These are phyloP conservation scores for Arnoldichthys spilopterus DNA, from an alignment of 2,797 vertebrate species.

Conservation along the genomic window DNA sequence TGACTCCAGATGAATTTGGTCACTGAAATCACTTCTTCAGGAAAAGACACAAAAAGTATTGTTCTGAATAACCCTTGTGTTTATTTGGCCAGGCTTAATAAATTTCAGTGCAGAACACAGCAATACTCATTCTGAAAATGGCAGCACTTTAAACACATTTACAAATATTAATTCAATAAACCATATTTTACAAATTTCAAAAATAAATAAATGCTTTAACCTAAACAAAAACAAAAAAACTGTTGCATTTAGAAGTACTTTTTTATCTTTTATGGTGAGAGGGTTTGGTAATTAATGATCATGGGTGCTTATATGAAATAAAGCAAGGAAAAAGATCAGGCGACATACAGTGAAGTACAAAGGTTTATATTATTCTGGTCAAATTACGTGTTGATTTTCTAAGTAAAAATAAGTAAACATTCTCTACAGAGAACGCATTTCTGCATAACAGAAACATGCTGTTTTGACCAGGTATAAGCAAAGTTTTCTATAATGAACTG, in stretches of 20 bases:
- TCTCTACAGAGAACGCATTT: too few relatives aligned
- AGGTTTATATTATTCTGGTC: too few relatives aligned
- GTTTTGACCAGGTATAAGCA: too few relatives aligned
- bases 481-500: not conserved
- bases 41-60: not conserved
- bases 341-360: too few relatives aligned
- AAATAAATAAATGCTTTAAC: slow-evolving; percentile 13
- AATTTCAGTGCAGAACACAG: not conserved
- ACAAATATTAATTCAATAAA: slow-evolving; percentile 9
- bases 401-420: too few relatives aligned
- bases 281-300: not conserved
- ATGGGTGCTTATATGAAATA: not conserved
- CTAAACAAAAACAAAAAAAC: not conserved
- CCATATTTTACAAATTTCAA: slow-evolving; percentile 4
- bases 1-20: too few relatives aligned
- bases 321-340: not conserved
- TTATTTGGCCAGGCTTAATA: not conserved
- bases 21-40: too few relatives aligned
- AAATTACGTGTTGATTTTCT: too few relatives aligned
- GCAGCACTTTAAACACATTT: not conserved
- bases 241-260: not conserved
- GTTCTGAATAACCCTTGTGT: not conserved
- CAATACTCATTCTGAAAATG: not conserved
- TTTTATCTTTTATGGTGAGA: not conserved
- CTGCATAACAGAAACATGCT: too few relatives aligned